These are phyloP conservation scores for Genyomyrus donnyi DNA, from an alignment of 2,113 vertebrate species.

Conservation along the genomic window DNA sequence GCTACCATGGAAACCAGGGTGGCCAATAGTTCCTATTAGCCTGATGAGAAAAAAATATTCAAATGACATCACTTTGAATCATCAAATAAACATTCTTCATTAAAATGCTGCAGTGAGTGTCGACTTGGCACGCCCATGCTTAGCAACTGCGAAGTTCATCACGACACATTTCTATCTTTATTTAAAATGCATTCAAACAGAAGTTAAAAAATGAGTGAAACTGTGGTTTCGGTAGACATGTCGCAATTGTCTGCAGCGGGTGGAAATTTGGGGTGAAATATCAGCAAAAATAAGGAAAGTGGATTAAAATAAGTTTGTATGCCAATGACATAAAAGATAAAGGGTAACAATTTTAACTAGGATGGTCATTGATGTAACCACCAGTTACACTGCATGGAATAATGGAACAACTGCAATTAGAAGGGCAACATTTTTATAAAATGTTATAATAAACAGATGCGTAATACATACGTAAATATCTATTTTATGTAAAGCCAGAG, in stretches of 20 bases:
- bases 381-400: background rate
- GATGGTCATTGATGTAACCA: background rate
- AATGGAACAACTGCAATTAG: background rate
- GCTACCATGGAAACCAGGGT: constrained; percentile 12
- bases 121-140: background rate
- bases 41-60: background rate
- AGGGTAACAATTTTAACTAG: background rate
- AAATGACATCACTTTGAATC: background rate
- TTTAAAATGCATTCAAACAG: background rate
- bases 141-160: background rate
- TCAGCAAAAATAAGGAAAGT: background rate
- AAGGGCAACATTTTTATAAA: background rate
- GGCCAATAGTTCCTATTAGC: background rate
- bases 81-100: background rate
- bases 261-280: background rate
- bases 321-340: background rate
- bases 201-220: background rate
- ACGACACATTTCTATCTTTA: background rate
- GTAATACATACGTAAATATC: background rate
- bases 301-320: background rate
- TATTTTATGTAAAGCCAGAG: background rate
- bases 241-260: background rate
- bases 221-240: background rate
- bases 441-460: background rate
- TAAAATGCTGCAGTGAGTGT: background rate